phyloP scores from a whole-genome alignment of 2,797 vertebrate species.

The Vultur gryphus region DNA sequence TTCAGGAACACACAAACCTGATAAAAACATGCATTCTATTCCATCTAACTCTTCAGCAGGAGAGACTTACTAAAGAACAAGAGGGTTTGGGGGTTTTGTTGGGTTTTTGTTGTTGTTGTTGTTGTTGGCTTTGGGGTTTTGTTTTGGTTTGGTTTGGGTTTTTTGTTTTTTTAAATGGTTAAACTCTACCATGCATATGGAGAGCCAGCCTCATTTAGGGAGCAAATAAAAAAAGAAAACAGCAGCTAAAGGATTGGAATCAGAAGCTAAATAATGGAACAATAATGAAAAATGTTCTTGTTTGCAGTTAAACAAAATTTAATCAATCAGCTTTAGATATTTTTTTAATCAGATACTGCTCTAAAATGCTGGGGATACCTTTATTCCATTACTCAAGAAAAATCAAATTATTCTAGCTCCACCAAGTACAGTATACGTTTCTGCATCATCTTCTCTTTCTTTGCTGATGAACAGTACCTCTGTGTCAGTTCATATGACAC shows the following conservation, averaged over 20 bases:
- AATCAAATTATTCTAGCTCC: not conserved
- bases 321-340: not conserved
- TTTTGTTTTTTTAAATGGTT: not conserved
- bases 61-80: not conserved
- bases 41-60: not conserved
- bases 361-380: not conserved
- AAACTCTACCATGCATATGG: not conserved
- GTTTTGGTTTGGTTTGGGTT: too few relatives aligned
- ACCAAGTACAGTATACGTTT: not conserved
- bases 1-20: not conserved
- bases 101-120: not conserved
- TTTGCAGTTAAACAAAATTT: not conserved
- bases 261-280: not conserved
- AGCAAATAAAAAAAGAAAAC: not conserved
- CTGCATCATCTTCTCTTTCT: not conserved
- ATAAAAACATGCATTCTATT: not conserved
- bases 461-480: not conserved
- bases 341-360: not conserved
- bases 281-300: not conserved
- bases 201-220: not conserved
- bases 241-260: not conserved
- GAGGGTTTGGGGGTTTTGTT: rapidly evolving
- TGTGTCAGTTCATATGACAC: not conserved
- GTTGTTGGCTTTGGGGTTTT: not conserved
- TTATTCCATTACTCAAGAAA: not conserved